phyloP scores from a whole-genome alignment of 2,888 invertebrate genomes.

The Pantelozetes paolii region DNA sequence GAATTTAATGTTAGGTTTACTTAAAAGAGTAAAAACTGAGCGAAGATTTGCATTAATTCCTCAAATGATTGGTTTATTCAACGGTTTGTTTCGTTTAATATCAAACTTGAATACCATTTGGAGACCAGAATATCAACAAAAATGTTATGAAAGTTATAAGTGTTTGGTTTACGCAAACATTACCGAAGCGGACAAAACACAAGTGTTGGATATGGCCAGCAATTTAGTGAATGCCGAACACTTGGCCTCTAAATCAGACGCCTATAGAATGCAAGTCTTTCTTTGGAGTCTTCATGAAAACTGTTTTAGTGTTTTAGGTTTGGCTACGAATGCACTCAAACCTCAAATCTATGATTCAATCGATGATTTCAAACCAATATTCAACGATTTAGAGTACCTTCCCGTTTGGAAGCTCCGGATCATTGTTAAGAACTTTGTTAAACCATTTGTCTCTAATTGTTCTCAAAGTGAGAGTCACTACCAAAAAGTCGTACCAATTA shows the following conservation, averaged over 20 bases:
- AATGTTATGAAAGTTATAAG: slow-evolving; percentile 35
- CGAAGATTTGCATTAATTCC: slow-evolving; percentile 30
- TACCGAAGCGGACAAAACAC: slow-evolving; percentile 27
- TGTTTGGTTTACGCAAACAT: slow-evolving; percentile 33
- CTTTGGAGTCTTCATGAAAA: slow-evolving; percentile 41
- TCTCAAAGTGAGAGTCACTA: slow-evolving; percentile 5
- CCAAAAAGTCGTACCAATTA: slow-evolving; percentile 3
- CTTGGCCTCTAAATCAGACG: not conserved
- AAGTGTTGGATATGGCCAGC: slow-evolving; percentile 31
- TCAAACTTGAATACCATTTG: slow-evolving; percentile 41
- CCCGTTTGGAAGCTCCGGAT: slow-evolving; percentile 38
- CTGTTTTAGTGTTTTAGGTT: slow-evolving; percentile 26
- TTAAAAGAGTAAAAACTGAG: slow-evolving; percentile 32
- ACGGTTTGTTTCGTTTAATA: slow-evolving; percentile 22
- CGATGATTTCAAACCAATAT: slow-evolving; percentile 23
- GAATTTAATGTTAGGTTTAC: slow-evolving; percentile 14
- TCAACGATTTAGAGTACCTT: slow-evolving; percentile 28
- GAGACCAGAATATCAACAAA: slow-evolving; percentile 34
- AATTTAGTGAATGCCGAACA: not conserved
- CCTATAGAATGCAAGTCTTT: slow-evolving; percentile 39
- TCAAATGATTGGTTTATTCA: not conserved
- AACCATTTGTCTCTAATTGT: slow-evolving; percentile 39
- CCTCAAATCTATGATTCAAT: slow-evolving; percentile 38
- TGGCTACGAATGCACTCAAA: not conserved
- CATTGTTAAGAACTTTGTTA: slow-evolving; percentile 30